Percentiles rank a stretch among this genome's conserved stretches.
These are phyloP conservation scores for Brachyptera risi DNA, from an alignment of 2,888 invertebrate genomes.

Conservation along the genomic window DNA sequence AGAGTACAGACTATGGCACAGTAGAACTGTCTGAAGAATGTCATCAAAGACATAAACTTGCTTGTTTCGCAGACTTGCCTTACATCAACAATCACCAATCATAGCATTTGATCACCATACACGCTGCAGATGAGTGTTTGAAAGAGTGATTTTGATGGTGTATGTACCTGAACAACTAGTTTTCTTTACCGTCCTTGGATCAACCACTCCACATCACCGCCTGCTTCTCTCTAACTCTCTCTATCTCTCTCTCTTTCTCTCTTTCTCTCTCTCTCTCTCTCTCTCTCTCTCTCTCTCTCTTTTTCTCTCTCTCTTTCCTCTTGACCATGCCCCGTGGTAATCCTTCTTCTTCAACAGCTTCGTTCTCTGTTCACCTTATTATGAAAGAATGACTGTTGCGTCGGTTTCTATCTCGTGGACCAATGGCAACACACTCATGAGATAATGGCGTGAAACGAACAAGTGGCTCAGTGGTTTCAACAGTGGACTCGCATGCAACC, in stretches of 20 bases:
- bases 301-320: conserved; percentile 1
- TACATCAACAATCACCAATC: too few relatives aligned
- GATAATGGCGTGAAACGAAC: too few relatives aligned
- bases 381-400: too few relatives aligned
- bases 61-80: conserved; percentile 1
- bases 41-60: conserved; percentile 3
- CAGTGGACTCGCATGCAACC: too few relatives aligned
- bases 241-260: not conserved
- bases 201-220: conserved; percentile 18
- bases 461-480: too few relatives aligned
- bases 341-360: conserved; percentile 7
- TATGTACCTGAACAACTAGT: conserved; percentile 26
- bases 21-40: too few relatives aligned
- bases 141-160: conserved; percentile 23
- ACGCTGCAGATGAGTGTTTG: too few relatives aligned
- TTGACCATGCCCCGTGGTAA: too few relatives aligned
- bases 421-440: too few relatives aligned
- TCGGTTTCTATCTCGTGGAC: too few relatives aligned
- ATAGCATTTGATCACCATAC: too few relatives aligned
- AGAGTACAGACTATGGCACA: not conserved
- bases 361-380: too few relatives aligned
- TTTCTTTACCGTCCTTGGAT: conserved; percentile 21
- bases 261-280: not conserved
- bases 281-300: not conserved
- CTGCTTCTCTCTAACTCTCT: not conserved